Evolutionary conservation across 2,888 invertebrate species (phyloP), one percentile per base, ranked within the genome.

Genomic region (Molorchus minor): DNA sequence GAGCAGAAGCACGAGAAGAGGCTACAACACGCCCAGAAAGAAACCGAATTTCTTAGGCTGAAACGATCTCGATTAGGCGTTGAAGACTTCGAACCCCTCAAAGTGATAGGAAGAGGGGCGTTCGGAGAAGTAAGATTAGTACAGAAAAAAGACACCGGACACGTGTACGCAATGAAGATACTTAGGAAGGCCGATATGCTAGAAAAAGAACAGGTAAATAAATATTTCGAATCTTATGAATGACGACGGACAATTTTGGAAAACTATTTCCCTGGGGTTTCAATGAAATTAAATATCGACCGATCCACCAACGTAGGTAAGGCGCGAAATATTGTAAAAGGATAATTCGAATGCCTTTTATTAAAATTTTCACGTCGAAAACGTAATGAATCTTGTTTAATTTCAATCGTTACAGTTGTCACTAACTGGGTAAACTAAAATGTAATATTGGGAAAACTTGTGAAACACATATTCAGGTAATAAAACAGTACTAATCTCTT

Each of bases 101-200:
- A 98, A 85, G 94, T 97, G 65, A 94, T 94, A 74, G 95, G 94
- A n/a, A 86, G 94, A 70, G 95, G 94, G 38, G 95, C 94, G 43
- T 95, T 95, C 78, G 94, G 95, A 19, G 94, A 95, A 82, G 98
- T 98, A 56, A 90, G 99, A 67, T 85, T 99, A 60, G 99, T 98
- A 53, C 99, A 99, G 84, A 99, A 99, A 83, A 96, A 96, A 82
- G 99, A 99, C 81, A 99, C 98, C 1, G 99, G 99, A 2, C 98
- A 99, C 82, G 96, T 99, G 49, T 99, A 98, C 82, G 99, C 99
- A 33, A 99, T 99, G 99, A 99, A 99, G 84, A 99, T 99, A 77
- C 87, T 99, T 56, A 87, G 98, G 67, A 99, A 99, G 81, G 94
- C 95, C 2, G 98, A 99, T 80, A 99, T 99, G 99, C 84, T 99